Evolutionary conservation across 1,140 invertebrate species (phyloP).

Genomic region (Patella vulgata): DNA sequence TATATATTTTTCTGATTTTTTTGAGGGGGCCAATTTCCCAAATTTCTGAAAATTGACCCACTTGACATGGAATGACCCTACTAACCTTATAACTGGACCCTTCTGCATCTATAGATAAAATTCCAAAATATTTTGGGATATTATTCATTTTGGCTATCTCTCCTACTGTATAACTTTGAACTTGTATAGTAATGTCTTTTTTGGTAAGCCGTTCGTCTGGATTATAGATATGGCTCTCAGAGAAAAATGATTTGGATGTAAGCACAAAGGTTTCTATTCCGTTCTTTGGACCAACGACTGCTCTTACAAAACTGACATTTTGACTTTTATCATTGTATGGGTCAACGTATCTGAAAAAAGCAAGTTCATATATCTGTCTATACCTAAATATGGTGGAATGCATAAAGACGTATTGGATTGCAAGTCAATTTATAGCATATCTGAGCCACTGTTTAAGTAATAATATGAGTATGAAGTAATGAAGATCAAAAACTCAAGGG

Average conservation of each 20-base stretch:
- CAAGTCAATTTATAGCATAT: no score
- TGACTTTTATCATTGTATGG: slow-evolving; percentile 42
- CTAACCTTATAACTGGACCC: slow-evolving; percentile 49
- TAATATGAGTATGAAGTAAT: no score
- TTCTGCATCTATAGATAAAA: slow-evolving; percentile 59
- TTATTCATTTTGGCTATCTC: slow-evolving; percentile 42
- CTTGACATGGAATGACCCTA: no score
- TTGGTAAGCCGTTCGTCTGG: slow-evolving; percentile 1
- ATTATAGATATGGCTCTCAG: slow-evolving; percentile 45
- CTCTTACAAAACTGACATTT: slow-evolving; percentile 41
- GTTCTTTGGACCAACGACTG: slow-evolving; percentile 37
- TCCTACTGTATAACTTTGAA: slow-evolving; percentile 43
- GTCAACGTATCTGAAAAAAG: slow-evolving; percentile 40
- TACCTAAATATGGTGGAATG: no score
- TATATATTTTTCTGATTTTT: no score
- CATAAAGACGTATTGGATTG: no score
- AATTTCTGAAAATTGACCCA: no score
- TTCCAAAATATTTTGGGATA: slow-evolving; percentile 47
- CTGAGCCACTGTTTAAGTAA: no score
- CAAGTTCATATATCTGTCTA: no score
- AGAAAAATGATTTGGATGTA: slow-evolving; percentile 33
- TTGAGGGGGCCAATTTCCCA: no score
- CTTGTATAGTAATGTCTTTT: slow-evolving; percentile 24
- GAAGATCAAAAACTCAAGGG: no score
- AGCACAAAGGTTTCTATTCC: slow-evolving; percentile 37